Evolutionary conservation across 1,140 invertebrate genomes (phyloP), one percentile per base, ranked within the genome.

Genomic region (Drosophila grimshawi): DNA sequence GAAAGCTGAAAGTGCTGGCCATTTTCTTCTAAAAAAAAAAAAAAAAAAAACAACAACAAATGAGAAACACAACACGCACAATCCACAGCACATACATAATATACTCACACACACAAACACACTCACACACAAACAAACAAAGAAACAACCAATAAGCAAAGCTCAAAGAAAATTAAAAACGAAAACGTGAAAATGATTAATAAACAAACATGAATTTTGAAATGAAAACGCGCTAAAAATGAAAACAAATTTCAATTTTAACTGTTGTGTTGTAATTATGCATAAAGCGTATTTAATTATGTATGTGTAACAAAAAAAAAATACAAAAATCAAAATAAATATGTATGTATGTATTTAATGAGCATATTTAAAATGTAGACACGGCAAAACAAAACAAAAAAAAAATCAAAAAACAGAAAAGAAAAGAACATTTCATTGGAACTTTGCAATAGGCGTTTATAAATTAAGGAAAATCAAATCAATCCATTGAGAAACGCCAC

Each of bases 221-320:
- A 72, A 78, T 52, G 53, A 62, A 60, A 75, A 53, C 29, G 45
- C 61, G 45, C 67, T 67, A 78, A 71, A 74, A 75, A 76, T 63
- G 65, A 81, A 81, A 78, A 76, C 65, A 56, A 86, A 86, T 90
- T 90, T 82, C 71, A 86, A 86, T 78, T 90, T 90, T 90, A 90
- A 90, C 76, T 90, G 88, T 90, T 90, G 88, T 90, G 88, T 90
- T 90, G 86, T 90, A 90, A 89, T 89, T 89, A 89, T 85, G 85
- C 85, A 83, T 85, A 88, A 89, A 81, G 77, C 81, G 81, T 89
- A 89, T 90, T 83, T 83, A 85, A 85, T 90, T 89, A 89, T 89
- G 85, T 90, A 82, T 90, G 80, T 86, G 72, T 80, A 86, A 86
- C 60, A 80, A 68, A 76, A 66, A 76, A 67, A 73, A 63, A 69